A percentile compares a stretch with the other conserved stretches of the same genome.
These are phyloP conservation scores for Rhabdophis nuchalis DNA, from an alignment of 2,797 vertebrate genomes.

Conservation along the genomic window DNA sequence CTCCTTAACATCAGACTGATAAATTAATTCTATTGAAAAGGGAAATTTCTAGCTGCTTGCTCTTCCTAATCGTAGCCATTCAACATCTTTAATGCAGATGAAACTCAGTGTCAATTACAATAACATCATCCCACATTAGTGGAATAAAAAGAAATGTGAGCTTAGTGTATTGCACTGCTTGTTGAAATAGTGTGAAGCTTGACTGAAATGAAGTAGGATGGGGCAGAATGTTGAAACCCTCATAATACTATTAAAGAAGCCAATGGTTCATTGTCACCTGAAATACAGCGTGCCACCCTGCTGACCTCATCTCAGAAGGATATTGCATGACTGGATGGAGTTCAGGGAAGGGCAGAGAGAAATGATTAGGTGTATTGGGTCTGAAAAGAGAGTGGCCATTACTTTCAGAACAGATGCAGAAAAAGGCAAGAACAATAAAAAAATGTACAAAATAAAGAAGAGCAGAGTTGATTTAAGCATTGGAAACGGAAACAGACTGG, in stretches of 20 bases:
- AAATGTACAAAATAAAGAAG: background rate
- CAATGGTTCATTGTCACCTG: conserved; percentile 2
- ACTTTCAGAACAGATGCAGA: background rate
- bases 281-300: conserved; percentile 11
- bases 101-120: background rate
- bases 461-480: background rate
- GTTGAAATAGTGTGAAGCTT: background rate
- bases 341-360: conserved; percentile 8
- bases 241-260: conserved; percentile 9
- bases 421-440: background rate
- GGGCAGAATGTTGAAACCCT: background rate
- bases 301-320: conserved; percentile 17
- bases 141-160: background rate
- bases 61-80: background rate
- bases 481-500: background rate
- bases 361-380: background rate
- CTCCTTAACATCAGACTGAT: background rate
- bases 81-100: background rate
- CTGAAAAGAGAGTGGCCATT: background rate
- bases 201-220: background rate
- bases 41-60: background rate
- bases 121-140: background rate
- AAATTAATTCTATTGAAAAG: background rate
- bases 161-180: background rate
- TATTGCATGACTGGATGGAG: conserved; percentile 17